Base-by-base conservation (phyloP, 2,797 vertebrate species). In the Psittacula echo region DNA sequence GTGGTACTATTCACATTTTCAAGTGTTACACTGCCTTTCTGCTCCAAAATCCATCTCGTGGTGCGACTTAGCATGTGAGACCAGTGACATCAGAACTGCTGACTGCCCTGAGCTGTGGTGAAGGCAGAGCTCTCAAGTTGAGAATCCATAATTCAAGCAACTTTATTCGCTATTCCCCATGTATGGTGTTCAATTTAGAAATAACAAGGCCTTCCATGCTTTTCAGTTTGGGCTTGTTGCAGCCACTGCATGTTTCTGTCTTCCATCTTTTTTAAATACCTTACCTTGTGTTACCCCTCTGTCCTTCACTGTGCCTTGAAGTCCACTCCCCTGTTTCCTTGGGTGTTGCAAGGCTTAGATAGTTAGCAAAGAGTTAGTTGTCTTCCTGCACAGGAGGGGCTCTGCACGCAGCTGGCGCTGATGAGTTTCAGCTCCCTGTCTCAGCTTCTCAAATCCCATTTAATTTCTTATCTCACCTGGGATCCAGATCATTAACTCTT, bases 391-490 rank as follows among this genome's bases (percentile, higher is more conserved):
- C 14, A 78, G 42, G 53, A 93, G 37, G 39, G 60, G 47, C 68
- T 70, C 62, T 70, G n/a, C 19, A 10, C 61, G 17, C 41, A 79
- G 74, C 67, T 86, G 76, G 54, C 34, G 39, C 54, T 78, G 73
- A 45, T 41, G 73, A 72, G 32, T 84, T 90, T 84, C 60, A 68
- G 10, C 42, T 89, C 47, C 42, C 41, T 71, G 34, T 83, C 53
- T 87, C 72, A 81, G 51, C 51, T 51, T 88, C 91, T 90, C 39
- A 44, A 92, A 86, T 60, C 58, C 79, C 37, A 21, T 78, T 91
- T 92, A 9, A 85, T 91, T 83, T 90, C 65, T 88, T 51, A 32
- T 77, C 60, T 82, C 83, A 90, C 89, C 80, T 81, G 29, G 78
- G 70, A 64, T 91, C 90, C 67, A 82, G 37, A 42, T 73, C 7